Evolutionary conservation across 2,888 invertebrate genomes (phyloP).

Genomic region (Pseudococcus viburni): DNA sequence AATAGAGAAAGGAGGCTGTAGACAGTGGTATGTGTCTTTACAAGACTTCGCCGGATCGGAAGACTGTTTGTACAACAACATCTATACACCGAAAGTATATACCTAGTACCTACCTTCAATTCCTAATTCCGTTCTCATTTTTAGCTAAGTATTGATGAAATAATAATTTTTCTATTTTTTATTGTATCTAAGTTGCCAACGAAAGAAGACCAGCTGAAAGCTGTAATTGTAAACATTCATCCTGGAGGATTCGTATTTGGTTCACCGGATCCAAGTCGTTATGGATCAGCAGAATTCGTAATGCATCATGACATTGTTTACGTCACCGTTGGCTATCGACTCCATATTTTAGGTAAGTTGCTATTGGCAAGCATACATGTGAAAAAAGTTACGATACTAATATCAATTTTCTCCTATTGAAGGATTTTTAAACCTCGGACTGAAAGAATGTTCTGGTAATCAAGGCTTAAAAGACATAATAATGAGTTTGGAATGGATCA

Average conservation of each 20-base stretch:
- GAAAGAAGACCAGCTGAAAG: background rate
- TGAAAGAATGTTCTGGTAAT: conserved; percentile 2
- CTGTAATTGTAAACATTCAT: background rate
- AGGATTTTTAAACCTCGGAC: conserved; percentile 7
- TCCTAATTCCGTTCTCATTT: background rate
- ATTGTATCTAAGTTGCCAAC: background rate
- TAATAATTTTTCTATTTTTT: too few relatives aligned
- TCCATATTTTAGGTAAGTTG: conserved; percentile 13
- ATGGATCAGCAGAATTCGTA: background rate
- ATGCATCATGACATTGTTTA: conserved; percentile 17
- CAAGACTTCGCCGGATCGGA: conserved; percentile 75
- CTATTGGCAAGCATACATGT: background rate
- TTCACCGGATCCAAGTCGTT: background rate
- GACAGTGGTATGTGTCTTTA: too few relatives aligned
- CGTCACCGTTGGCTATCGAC: background rate
- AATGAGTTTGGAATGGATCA: too few relatives aligned
- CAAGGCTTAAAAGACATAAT: too few relatives aligned
- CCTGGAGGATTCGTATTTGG: background rate
- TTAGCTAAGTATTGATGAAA: background rate
- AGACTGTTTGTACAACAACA: conserved; percentile 95
- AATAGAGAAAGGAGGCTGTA: too few relatives aligned
- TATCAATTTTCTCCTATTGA: background rate
- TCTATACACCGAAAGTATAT: conserved; percentile 82
- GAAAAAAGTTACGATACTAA: background rate
- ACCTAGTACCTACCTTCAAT: background rate